phyloP scores from a whole-genome alignment of 2,113 vertebrate species.

The Eptatretus burgeri region DNA sequence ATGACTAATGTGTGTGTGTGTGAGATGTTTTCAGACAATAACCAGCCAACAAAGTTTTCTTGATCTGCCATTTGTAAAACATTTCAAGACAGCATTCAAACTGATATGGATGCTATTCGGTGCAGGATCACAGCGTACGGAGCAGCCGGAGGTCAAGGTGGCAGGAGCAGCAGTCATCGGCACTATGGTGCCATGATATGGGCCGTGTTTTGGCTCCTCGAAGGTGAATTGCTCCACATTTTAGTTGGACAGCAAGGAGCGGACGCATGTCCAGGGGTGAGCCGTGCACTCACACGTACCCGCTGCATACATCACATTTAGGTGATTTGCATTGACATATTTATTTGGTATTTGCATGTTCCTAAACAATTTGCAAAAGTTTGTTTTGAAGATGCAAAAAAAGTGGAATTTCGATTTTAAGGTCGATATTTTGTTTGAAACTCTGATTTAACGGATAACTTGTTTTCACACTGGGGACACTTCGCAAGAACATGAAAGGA shows the following conservation, averaged over 20 bases:
- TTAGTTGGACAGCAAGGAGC: slow-evolving; percentile 82
- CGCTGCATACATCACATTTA: no score
- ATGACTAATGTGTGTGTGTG: neutral
- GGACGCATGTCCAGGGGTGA: slow-evolving; percentile 71
- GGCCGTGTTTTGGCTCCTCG: slow-evolving; percentile 53
- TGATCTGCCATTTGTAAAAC: slow-evolving; percentile 9
- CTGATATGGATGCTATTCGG: neutral
- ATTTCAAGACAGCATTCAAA: no score
- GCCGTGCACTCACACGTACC: slow-evolving; percentile 12
- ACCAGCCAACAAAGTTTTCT: neutral
- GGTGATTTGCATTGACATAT: no score
- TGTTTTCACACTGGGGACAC: no score
- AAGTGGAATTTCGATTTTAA: no score
- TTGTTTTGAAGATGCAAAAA: no score
- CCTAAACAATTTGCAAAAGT: no score
- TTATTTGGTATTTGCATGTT: no score
- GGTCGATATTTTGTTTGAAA: no score
- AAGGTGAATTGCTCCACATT: slow-evolving; percentile 42
- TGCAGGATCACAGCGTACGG: slow-evolving; percentile 62
- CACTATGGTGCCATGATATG: slow-evolving; percentile 52
- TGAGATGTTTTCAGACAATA: neutral
- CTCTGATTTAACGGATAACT: no score
- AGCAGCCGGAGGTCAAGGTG: slow-evolving; percentile 68
- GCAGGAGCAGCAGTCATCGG: slow-evolving; percentile 35
- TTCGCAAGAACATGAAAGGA: no score